phyloP scores from a whole-genome alignment of 2,797 vertebrate genomes.

The Phalloptychus januarius region DNA sequence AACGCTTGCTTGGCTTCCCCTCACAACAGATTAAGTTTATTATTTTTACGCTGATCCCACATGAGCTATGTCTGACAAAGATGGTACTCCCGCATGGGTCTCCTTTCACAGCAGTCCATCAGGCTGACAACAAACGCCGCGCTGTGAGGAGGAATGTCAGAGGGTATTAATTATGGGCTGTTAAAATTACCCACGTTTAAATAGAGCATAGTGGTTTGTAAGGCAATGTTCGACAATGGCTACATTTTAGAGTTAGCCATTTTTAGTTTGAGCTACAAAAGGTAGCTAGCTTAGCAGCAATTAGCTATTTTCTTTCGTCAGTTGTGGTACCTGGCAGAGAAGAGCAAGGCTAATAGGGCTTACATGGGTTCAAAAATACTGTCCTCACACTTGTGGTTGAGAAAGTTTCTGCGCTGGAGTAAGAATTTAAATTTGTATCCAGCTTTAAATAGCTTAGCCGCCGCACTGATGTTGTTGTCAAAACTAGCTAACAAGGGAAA shows the following conservation, averaged over 20 bases:
- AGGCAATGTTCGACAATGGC: background rate
- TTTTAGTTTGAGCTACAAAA: background rate
- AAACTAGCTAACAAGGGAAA: background rate
- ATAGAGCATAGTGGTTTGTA: background rate
- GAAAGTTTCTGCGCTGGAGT: background rate
- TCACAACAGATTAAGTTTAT: constrained; percentile 51
- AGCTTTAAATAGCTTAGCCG: background rate
- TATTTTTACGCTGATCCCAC: constrained; percentile 49
- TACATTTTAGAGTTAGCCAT: background rate
- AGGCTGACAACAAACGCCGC: constrained; percentile 52
- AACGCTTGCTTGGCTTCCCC: constrained; percentile 47
- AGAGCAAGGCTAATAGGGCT: background rate
- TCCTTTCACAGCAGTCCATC: constrained; percentile 53
- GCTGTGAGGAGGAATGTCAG: background rate
- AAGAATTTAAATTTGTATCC: background rate
- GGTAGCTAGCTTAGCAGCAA: background rate
- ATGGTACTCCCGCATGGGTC: constrained; percentile 32
- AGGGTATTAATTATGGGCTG: background rate
- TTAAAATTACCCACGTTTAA: background rate
- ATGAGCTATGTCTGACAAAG: constrained; percentile 50
- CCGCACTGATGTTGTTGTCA: background rate
- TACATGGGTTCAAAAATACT: background rate
- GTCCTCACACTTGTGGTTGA: background rate
- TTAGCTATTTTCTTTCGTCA: background rate
- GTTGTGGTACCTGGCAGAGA: background rate